Percentiles rank a stretch among this genome's conserved stretches.
Conservation (phyloP, 2,888 invertebrate genomes). For the Drosophila tripunctata region DNA sequence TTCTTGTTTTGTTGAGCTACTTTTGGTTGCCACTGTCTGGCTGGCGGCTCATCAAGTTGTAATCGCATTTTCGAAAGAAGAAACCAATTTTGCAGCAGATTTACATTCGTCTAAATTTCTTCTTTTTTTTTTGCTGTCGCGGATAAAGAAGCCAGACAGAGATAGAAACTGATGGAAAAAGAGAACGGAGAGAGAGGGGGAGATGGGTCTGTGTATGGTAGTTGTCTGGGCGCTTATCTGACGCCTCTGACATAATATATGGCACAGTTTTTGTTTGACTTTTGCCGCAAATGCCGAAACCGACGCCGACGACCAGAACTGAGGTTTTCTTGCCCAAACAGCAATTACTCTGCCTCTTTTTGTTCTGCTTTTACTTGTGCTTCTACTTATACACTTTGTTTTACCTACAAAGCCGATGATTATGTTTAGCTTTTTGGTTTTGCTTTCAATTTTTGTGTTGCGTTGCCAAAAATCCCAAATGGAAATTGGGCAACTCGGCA, state of each 20-base stretch:
- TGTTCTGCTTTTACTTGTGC: not conserved
- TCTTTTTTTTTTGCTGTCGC: conserved; percentile 40
- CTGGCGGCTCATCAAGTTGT: conserved; percentile 70
- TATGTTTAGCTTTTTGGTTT: conserved; percentile 31
- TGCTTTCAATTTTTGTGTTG: conserved; percentile 31
- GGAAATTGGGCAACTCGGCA: conserved; percentile 28
- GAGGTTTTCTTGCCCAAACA: conserved; percentile 44
- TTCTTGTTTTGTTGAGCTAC: conserved; percentile 29
- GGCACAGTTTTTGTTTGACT: conserved; percentile 68
- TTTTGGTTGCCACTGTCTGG: conserved; percentile 38
- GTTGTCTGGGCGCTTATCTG: conserved; percentile 69
- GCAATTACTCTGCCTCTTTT: conserved; percentile 54
- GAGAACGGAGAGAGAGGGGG: not conserved
- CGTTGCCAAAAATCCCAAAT: conserved; percentile 26
- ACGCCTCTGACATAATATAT: conserved; percentile 79
- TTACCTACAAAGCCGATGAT: conserved; percentile 38
- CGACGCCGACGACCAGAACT: conserved; percentile 32
- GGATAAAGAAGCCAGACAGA: not conserved
- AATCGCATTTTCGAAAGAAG: conserved; percentile 63
- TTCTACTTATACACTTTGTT: not conserved
- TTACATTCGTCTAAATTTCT: conserved; percentile 58
- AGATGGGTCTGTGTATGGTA: conserved; percentile 10
- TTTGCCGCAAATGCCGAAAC: conserved; percentile 56
- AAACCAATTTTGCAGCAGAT: conserved; percentile 74
- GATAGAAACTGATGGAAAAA: not conserved